Percentiles rank a stretch among this genome's conserved stretches.
These are phyloP conservation scores for Cydia fagiglandana DNA, from an alignment of 1,140 invertebrate genomes.

Conservation along the genomic window DNA sequence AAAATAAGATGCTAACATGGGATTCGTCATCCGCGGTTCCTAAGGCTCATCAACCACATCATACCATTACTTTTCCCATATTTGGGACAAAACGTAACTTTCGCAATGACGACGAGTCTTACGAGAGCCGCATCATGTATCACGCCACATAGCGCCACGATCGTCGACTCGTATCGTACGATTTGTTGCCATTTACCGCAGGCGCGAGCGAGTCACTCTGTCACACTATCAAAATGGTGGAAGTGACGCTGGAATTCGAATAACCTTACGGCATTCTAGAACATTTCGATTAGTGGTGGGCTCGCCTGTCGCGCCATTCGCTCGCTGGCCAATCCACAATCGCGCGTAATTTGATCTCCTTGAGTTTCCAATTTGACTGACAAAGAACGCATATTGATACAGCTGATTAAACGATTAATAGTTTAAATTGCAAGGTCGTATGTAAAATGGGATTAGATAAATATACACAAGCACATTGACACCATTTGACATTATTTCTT, in stretches of 20 bases:
- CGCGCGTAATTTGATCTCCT: constrained; percentile 19
- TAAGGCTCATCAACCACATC: neutral
- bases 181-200: neutral
- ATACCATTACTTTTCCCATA: constrained; percentile 16
- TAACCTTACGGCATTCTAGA: neutral
- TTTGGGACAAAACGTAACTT: constrained; percentile 48
- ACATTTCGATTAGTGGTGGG: neutral
- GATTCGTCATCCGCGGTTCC: neutral
- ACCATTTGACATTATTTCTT: neutral
- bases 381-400: constrained; percentile 1
- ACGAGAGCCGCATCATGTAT: constrained; percentile 51
- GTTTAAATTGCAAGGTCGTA: neutral
- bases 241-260: neutral
- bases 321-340: constrained; percentile 15
- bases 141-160: constrained; percentile 68
- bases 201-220: neutral
- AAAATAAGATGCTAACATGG: neutral
- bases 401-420: constrained; percentile 15
- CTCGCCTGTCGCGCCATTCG: constrained; percentile 23
- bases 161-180: constrained; percentile 41
- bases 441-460: neutral
- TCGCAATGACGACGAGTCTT: constrained; percentile 55
- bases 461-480: constrained; percentile 4
- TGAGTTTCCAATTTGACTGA: constrained; percentile 25
- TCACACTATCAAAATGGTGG: neutral